phyloP scores from a whole-genome alignment of 2,797 vertebrate genomes.

The Brotula barbata region DNA sequence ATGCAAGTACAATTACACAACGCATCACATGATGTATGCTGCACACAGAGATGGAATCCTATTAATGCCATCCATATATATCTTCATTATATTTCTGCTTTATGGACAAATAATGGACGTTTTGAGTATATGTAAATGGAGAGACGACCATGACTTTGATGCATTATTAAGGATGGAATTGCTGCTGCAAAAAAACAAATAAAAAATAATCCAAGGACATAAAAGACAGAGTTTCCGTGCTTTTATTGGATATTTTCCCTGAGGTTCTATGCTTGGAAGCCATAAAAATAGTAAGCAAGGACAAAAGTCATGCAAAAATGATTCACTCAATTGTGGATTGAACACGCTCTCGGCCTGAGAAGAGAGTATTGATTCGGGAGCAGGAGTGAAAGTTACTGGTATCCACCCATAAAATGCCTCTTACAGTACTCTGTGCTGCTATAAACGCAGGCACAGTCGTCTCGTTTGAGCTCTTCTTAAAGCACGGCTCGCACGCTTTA shows the following conservation, averaged over 20 bases:
- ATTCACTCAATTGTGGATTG: slow-evolving; percentile 32
- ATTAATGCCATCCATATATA: no score
- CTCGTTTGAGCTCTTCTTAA: neutral
- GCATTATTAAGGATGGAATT: neutral
- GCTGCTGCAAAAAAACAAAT: neutral
- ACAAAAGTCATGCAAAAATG: slow-evolving; percentile 35
- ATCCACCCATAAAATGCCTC: slow-evolving; percentile 6
- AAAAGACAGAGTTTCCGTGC: neutral
- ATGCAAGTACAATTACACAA: no score
- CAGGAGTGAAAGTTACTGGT: neutral
- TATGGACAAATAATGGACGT: no score
- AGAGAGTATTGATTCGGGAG: neutral
- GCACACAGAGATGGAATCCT: no score
- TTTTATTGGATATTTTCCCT: slow-evolving; percentile 7
- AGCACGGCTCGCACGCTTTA: neutral
- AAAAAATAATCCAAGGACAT: no score
- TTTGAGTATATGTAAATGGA: no score
- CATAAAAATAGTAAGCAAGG: slow-evolving; percentile 33
- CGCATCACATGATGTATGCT: no score
- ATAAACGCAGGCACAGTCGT: neutral
- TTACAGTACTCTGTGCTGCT: neutral
- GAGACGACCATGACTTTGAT: neutral
- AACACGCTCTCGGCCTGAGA: slow-evolving; percentile 30
- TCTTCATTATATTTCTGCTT: no score
- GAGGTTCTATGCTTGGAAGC: slow-evolving; percentile 39